Conservation (phyloP, 2,797 vertebrate genomes). For the Vultur gryphus region DNA sequence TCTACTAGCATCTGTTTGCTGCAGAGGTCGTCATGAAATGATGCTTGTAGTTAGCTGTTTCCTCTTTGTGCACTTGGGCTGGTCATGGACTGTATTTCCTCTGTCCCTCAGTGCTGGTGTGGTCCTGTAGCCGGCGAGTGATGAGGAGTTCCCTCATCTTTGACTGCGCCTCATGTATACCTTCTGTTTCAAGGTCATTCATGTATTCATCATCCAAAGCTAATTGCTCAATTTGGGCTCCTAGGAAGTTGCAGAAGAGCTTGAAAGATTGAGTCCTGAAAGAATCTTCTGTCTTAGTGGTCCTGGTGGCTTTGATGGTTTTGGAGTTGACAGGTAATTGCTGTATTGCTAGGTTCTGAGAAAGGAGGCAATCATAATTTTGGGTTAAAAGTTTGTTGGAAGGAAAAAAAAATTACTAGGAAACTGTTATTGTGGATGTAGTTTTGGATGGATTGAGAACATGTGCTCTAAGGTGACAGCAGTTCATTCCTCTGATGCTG, state of each 20-base stretch:
- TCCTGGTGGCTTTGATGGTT: neutral
- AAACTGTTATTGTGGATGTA: neutral
- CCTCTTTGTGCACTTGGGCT: neutral
- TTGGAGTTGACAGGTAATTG: neutral
- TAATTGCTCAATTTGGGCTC: neutral
- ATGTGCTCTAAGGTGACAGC: neutral
- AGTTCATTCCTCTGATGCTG: neutral
- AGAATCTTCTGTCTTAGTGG: neutral
- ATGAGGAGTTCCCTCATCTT: neutral
- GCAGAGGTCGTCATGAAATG: neutral
- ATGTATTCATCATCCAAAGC: neutral
- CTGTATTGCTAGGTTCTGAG: accelerated
- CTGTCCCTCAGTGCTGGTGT: neutral
- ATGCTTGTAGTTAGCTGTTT: neutral
- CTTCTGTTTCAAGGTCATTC: neutral
- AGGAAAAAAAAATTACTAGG: neutral
- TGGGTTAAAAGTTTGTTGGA: neutral
- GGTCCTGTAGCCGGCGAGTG: neutral
- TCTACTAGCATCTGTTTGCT: neutral
- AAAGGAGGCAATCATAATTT: neutral
- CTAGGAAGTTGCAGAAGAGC: neutral
- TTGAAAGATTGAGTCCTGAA: neutral
- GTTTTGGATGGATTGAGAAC: neutral
- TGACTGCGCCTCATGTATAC: neutral
- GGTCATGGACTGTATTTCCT: neutral